Percentiles rank a stretch among this genome's conserved stretches.
Evolutionary conservation across 2,888 invertebrate genomes (phyloP).

Genomic region (Nomada fucata): DNA sequence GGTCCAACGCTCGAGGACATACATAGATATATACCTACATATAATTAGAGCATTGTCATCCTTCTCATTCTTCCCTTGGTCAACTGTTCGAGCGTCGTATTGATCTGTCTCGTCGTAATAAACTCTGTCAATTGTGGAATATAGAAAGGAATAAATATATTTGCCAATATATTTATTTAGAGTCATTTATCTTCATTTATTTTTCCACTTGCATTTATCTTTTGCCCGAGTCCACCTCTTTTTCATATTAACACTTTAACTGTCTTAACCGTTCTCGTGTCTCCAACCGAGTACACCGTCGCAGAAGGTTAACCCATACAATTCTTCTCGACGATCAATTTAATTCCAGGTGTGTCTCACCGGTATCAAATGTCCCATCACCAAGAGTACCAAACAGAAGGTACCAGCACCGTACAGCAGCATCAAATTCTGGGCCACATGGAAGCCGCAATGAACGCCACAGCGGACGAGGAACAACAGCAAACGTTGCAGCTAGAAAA

Average conservation of each 20-base stretch:
- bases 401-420: conserved; percentile 65
- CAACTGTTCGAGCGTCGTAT: not conserved
- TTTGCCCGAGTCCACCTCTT: no score
- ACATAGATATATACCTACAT: no score
- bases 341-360: conserved; percentile 77
- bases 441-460: conserved; percentile 72
- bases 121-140: no score
- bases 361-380: conserved; percentile 82
- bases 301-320: not conserved
- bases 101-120: not conserved
- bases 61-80: not conserved
- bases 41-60: not conserved
- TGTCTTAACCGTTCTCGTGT: no score
- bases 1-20: conserved; percentile 12
- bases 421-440: conserved; percentile 78
- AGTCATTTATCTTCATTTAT: no score
- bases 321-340: conserved; percentile 1
- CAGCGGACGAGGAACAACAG: conserved; percentile 78
- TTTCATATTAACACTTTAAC: no score
- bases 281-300: not conserved
- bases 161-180: no score
- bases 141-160: no score
- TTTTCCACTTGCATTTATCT: no score
- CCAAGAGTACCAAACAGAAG: conserved; percentile 79
- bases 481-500: conserved; percentile 81